Base-by-base conservation (phyloP, 2,888 invertebrate genomes). In the Troilus luridus region DNA sequence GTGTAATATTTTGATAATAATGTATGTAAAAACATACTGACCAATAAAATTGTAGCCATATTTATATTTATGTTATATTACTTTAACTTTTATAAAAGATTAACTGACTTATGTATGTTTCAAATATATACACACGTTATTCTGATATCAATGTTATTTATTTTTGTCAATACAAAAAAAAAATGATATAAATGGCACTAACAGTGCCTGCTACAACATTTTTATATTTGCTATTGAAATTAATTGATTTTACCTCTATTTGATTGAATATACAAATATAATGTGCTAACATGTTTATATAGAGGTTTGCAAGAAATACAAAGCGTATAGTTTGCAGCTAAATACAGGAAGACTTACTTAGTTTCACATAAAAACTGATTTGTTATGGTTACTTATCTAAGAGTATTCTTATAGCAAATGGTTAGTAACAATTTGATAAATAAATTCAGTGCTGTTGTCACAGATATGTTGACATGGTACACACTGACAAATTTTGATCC, bases 251-350 rank as follows among this genome's bases (percentile, higher is more conserved):
- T 21, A 54, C 54, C 54, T 81, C 21, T 81, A 81, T 41, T 77
- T 81, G 5, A 81, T 81, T 81, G 10, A 21, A 81, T 81, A 81
- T 81, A 81, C 81, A 81, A 81, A 81, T 81, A 54, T 41, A 81
- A 41, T 81, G 81, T 81, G 81, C 54, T n/a, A 54, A 81, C 41
- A 56, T 54, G 14, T 81, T 19, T 81, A 85, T 17, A 58, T 56
- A 85, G 56, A 85, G 41, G 56, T 85, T 85, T 85, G 91, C 92
- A 91, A 92, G 92, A 92, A 91, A 90, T 89, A 88, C 81, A 85
- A 92, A 92, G 92, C 92, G 92, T 92, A 92, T 91, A 91, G 90
- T 91, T 92, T 91, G 92, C 92, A 91, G 91, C 92, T 92, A 92
- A 88, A 91, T 85, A 90, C 88, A 92, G 92, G 92, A 92, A 92